Conservation (phyloP, 2,797 vertebrate genomes). For the Onychomys arenicola region DNA sequence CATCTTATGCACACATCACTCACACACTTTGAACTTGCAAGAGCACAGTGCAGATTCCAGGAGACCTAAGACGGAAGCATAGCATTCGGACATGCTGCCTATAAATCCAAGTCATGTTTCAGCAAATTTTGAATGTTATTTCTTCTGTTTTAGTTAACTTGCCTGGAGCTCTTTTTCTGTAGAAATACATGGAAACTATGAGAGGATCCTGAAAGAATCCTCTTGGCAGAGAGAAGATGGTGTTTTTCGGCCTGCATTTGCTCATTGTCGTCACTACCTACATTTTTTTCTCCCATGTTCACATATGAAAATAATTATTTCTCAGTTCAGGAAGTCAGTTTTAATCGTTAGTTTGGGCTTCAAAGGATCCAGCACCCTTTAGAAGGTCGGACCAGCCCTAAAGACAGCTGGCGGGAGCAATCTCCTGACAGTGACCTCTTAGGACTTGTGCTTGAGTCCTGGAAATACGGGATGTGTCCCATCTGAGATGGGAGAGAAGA, state of each 20-base stretch:
- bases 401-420: not conserved
- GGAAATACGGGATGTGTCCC: not conserved
- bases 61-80: not conserved
- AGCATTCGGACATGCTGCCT: not conserved
- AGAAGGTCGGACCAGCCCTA: not conserved
- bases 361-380: conserved; percentile 57
- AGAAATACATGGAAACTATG: conserved; percentile 56
- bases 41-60: not conserved
- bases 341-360: conserved; percentile 63
- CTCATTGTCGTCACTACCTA: conserved; percentile 47
- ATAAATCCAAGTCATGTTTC: not conserved
- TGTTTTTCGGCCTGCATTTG: conserved; percentile 59
- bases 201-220: conserved; percentile 56
- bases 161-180: conserved; percentile 10
- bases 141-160: conserved; percentile 40
- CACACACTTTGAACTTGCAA: not conserved
- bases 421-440: not conserved
- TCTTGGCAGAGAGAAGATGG: conserved; percentile 51
- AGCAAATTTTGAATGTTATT: conserved; percentile 48
- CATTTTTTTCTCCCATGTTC: conserved; percentile 52
- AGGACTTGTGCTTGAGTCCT: not conserved
- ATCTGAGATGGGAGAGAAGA: not conserved
- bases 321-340: conserved; percentile 68
- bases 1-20: not conserved
- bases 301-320: conserved; percentile 77